Conservation (phyloP, 1,140 invertebrate genomes). For the Alviniconcha marisindica region DNA sequence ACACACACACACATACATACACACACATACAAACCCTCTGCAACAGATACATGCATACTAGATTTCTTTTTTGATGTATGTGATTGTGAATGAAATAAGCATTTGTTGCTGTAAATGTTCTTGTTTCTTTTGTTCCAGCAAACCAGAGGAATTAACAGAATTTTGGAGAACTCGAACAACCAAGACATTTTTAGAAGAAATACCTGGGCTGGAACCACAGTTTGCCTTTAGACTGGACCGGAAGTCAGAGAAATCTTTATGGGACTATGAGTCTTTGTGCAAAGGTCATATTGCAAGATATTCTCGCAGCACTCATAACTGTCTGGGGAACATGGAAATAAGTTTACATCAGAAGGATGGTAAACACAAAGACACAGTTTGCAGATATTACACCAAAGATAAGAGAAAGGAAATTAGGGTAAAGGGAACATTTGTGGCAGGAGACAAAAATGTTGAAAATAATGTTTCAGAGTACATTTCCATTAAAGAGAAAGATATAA, state of each 20-base stretch:
- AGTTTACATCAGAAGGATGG: slow-evolving; percentile 39
- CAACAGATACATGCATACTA: not conserved
- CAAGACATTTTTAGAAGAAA: slow-evolving; percentile 67
- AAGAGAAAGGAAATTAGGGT: slow-evolving; percentile 46
- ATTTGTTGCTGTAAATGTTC: not conserved
- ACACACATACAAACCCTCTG: not conserved
- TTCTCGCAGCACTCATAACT: slow-evolving; percentile 35
- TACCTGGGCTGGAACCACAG: slow-evolving; percentile 62
- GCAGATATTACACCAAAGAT: slow-evolving; percentile 62
- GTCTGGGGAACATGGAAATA: slow-evolving; percentile 50
- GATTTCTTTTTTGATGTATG: not conserved
- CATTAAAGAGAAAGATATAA: slow-evolving; percentile 38
- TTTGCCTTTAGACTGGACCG: slow-evolving; percentile 73
- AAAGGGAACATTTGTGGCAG: slow-evolving; percentile 27
- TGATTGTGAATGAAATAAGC: not conserved
- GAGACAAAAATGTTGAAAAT: not conserved
- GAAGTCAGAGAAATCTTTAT: slow-evolving; percentile 68
- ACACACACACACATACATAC: slow-evolving; percentile 12
- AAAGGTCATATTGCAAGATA: slow-evolving; percentile 72
- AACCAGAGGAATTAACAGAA: not conserved
- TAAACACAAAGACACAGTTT: slow-evolving; percentile 36
- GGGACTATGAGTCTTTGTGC: slow-evolving; percentile 72
- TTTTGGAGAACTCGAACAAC: slow-evolving; percentile 14
- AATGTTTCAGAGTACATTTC: slow-evolving; percentile 32
- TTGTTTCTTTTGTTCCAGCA: not conserved